Evolutionary conservation across 2,113 vertebrate species (phyloP).

Genomic region (Rhynchomys soricoides): DNA sequence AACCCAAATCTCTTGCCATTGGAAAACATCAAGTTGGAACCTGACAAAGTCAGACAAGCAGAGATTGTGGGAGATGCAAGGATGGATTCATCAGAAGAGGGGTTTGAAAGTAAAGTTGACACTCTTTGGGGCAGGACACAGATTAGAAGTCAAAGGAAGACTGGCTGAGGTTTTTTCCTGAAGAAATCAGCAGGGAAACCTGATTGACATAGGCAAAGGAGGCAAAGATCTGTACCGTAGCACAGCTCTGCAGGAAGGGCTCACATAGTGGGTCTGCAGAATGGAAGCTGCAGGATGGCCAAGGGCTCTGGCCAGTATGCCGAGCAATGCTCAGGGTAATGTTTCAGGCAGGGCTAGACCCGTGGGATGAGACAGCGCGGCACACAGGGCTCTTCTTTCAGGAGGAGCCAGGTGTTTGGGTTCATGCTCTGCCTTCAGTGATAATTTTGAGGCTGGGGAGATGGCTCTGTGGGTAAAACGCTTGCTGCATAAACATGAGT

Average conservation of each 20-base stretch:
- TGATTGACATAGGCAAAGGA: neutral
- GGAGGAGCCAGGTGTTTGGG: neutral
- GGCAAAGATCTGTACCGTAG: neutral
- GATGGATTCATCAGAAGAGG: neutral
- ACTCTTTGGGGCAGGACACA: neutral
- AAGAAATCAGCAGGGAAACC: neutral
- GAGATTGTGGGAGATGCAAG: neutral
- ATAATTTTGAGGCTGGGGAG: neutral
- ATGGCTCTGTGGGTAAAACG: neutral
- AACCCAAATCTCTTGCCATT: neutral
- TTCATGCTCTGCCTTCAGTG: neutral
- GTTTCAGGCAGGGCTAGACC: neutral
- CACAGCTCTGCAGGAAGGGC: neutral
- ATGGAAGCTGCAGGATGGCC: neutral
- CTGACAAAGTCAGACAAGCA: constrained; percentile 6
- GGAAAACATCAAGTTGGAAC: neutral
- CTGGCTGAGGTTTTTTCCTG: neutral
- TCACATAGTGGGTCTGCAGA: neutral
- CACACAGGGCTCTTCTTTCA: neutral
- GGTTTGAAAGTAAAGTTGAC: neutral
- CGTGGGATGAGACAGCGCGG: fast-evolving
- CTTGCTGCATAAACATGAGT: neutral
- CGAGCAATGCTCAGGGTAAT: neutral
- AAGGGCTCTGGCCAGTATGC: neutral
- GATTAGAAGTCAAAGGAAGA: neutral